phyloP scores from a whole-genome alignment of 2,113 vertebrate species.

The Tragelaphus imberbis region DNA sequence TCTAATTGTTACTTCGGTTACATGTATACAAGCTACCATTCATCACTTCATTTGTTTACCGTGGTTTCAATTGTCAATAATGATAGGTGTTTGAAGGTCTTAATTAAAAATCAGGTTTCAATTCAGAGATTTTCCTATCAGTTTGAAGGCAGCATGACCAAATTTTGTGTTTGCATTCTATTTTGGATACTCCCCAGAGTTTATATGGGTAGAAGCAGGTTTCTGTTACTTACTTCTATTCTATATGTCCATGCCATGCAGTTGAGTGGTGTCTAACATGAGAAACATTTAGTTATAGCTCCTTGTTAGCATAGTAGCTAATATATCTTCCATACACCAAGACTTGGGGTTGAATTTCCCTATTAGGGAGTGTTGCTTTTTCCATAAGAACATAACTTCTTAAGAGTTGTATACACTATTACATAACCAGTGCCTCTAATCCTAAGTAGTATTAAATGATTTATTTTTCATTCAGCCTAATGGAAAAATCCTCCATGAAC shows the following conservation, averaged over 20 bases:
- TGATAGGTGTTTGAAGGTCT: background rate
- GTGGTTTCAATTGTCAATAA: background rate
- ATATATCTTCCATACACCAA: background rate
- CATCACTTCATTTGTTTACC: background rate
- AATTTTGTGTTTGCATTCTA: background rate
- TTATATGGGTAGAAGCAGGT: background rate
- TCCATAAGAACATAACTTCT: background rate
- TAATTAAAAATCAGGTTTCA: background rate
- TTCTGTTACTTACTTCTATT: background rate
- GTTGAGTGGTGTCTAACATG: background rate
- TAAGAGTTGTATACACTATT: background rate
- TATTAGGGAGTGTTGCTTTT: background rate
- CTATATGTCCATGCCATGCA: background rate
- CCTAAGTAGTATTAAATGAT: background rate
- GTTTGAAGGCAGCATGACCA: background rate
- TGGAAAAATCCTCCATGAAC: background rate
- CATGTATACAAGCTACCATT: background rate
- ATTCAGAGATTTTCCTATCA: background rate
- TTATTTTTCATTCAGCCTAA: background rate
- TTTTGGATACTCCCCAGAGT: background rate
- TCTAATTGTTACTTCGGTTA: background rate
- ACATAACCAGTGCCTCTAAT: background rate
- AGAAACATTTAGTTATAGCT: background rate
- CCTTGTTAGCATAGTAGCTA: background rate
- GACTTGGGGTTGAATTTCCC: background rate